Conservation (phyloP, 2,113 vertebrate species). For the Stigmatopora argus region DNA sequence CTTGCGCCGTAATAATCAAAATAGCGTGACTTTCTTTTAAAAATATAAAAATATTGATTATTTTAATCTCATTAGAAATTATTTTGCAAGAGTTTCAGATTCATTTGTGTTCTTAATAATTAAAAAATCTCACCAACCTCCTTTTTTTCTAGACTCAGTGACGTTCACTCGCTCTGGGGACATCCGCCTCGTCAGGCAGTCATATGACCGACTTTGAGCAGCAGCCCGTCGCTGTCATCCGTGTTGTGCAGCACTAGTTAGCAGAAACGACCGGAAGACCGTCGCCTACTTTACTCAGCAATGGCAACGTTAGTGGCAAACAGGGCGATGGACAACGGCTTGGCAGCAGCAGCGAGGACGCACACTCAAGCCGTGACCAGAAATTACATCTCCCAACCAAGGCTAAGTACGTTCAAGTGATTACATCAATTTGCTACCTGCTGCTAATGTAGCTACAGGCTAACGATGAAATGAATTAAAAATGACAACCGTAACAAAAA, state of each 20-base stretch:
- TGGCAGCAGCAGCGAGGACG: slow-evolving; percentile 66
- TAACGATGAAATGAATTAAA: not conserved
- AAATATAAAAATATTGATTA: no score
- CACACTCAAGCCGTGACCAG: slow-evolving; percentile 74
- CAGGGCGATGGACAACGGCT: slow-evolving; percentile 66
- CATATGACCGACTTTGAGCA: slow-evolving; percentile 54
- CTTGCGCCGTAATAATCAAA: no score
- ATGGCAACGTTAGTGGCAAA: slow-evolving; percentile 73
- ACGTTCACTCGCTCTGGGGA: not conserved
- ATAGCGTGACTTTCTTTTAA: no score
- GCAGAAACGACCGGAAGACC: not conserved
- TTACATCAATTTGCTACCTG: slow-evolving; percentile 6
- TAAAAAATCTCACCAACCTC: no score
- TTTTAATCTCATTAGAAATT: no score
- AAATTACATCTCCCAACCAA: slow-evolving; percentile 77
- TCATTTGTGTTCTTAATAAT: no score
- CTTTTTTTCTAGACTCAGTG: not conserved
- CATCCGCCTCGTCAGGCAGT: slow-evolving; percentile 50
- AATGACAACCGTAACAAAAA: not conserved
- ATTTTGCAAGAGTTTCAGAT: no score
- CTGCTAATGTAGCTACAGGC: not conserved
- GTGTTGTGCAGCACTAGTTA: slow-evolving; percentile 17
- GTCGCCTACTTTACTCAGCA: slow-evolving; percentile 6
- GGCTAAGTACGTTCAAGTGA: slow-evolving; percentile 66
- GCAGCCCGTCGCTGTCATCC: slow-evolving; percentile 21